A percentile compares a stretch with the other conserved stretches of the same genome.
Evolutionary conservation across 2,797 vertebrate species (phyloP).

Genomic region (Cossypha caffra): DNA sequence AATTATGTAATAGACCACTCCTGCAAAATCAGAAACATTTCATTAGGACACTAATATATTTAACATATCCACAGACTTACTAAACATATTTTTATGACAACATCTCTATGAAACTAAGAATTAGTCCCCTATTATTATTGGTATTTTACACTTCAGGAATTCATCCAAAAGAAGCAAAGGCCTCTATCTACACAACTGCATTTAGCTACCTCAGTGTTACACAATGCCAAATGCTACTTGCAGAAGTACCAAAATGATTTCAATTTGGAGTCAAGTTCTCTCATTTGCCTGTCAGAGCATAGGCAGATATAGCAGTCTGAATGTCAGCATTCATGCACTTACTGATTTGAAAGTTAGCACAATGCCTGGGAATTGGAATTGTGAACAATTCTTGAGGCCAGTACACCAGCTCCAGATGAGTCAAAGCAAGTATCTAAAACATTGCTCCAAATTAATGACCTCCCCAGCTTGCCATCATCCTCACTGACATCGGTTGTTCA

Average conservation of each 20-base stretch:
- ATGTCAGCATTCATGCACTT: not conserved
- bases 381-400: not conserved
- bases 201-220: not conserved
- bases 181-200: not conserved
- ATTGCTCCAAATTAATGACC: not conserved
- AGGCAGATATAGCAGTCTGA: not conserved
- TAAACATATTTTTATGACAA: not conserved
- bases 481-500: fast-evolving
- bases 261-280: not conserved
- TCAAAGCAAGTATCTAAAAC: not conserved
- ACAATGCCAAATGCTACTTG: not conserved
- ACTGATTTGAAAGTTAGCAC: not conserved
- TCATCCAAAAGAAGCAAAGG: not conserved
- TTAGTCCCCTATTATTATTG: not conserved
- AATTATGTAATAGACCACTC: not conserved
- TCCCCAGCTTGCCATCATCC: not conserved
- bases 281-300: not conserved
- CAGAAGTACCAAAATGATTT: not conserved
- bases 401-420: not conserved
- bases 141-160: not conserved
- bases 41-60: not conserved
- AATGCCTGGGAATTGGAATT: not conserved
- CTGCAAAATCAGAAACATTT: not conserved
- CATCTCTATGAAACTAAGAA: not conserved
- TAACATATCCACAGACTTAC: not conserved